phyloP scores from a whole-genome alignment of 2,797 vertebrate species.

The Calcarius lapponicus region DNA sequence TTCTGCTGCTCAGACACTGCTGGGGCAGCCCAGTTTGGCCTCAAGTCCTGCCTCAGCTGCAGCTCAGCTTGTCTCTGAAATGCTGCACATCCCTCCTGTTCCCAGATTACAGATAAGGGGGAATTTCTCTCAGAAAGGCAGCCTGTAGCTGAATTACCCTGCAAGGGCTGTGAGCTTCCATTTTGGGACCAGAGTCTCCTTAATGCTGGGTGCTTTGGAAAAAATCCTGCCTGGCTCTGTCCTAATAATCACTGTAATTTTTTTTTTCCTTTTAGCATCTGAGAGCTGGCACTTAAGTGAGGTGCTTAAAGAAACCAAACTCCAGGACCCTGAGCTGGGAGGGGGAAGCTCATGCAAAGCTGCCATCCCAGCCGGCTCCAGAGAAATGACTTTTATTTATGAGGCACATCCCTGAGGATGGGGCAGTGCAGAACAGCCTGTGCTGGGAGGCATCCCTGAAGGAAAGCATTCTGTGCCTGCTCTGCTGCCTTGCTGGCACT shows the following conservation, averaged over 20 bases:
- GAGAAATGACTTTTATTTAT: neutral
- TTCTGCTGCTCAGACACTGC: rapidly evolving
- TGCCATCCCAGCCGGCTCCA: neutral
- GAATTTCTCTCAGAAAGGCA: neutral
- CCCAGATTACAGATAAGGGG: neutral
- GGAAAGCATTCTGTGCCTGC: rapidly evolving
- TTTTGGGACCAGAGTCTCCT: neutral
- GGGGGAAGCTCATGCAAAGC: neutral
- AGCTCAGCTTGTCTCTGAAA: neutral
- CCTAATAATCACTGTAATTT: neutral
- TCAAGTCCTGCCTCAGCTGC: neutral
- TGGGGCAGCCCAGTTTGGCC: neutral
- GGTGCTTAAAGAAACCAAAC: neutral
- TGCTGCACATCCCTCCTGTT: neutral
- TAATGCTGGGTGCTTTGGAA: neutral
- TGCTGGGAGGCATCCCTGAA: neutral
- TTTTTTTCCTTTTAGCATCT: neutral
- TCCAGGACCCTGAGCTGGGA: neutral
- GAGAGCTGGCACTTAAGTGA: neutral
- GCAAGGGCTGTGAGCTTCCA: neutral
- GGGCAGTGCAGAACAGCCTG: neutral
- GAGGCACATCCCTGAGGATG: neutral
- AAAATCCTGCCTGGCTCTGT: neutral
- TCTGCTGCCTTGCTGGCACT: neutral
- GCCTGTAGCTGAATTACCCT: neutral